Percentiles rank a stretch among this genome's conserved stretches.
phyloP scores from a whole-genome alignment of 2,797 vertebrate species.

The Mormyrops attenuatus region DNA sequence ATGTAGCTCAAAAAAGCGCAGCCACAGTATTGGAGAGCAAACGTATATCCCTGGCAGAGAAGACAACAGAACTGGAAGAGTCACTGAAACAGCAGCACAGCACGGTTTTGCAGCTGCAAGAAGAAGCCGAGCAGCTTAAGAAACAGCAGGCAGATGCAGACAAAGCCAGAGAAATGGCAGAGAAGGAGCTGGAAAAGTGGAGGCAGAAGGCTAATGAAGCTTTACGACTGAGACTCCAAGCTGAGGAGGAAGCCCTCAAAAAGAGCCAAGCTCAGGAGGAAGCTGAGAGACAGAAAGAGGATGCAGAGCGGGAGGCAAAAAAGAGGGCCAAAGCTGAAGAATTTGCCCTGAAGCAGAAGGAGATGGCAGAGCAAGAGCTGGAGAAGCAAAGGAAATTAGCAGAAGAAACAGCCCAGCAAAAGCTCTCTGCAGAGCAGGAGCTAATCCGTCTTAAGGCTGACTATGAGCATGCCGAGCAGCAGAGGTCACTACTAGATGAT shows the following conservation, averaged over 20 bases:
- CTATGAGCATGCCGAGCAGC: slow-evolving; percentile 84
- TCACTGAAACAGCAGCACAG: slow-evolving; percentile 84
- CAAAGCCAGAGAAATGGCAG: slow-evolving; percentile 73
- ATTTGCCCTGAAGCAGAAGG: slow-evolving; percentile 81
- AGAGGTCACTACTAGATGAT: slow-evolving; percentile 79
- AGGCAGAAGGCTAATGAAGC: slow-evolving; percentile 92
- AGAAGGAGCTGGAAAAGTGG: slow-evolving; percentile 89
- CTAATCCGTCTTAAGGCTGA: slow-evolving; percentile 82
- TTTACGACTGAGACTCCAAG: slow-evolving; percentile 79
- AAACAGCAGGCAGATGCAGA: slow-evolving; percentile 79
- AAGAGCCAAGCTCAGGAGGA: slow-evolving; percentile 85
- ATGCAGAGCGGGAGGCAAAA: slow-evolving; percentile 83
- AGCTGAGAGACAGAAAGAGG: slow-evolving; percentile 89
- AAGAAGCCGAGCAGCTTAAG: slow-evolving; percentile 76
- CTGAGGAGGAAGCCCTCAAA: slow-evolving; percentile 87
- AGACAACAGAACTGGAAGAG: slow-evolving; percentile 77
- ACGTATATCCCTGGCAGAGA: slow-evolving; percentile 66
- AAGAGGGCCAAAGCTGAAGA: slow-evolving; percentile 82
- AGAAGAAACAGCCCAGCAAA: slow-evolving; percentile 81
- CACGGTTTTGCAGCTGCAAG: slow-evolving; percentile 76
- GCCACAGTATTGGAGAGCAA: slow-evolving; percentile 74
- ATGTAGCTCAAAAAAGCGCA: slow-evolving; percentile 76
- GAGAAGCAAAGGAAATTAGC: slow-evolving; percentile 81
- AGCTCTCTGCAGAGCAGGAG: slow-evolving; percentile 82
- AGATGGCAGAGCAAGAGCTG: slow-evolving; percentile 83